Evolutionary conservation across 2,113 vertebrate genomes (phyloP).

Genomic region (Calypte anna): DNA sequence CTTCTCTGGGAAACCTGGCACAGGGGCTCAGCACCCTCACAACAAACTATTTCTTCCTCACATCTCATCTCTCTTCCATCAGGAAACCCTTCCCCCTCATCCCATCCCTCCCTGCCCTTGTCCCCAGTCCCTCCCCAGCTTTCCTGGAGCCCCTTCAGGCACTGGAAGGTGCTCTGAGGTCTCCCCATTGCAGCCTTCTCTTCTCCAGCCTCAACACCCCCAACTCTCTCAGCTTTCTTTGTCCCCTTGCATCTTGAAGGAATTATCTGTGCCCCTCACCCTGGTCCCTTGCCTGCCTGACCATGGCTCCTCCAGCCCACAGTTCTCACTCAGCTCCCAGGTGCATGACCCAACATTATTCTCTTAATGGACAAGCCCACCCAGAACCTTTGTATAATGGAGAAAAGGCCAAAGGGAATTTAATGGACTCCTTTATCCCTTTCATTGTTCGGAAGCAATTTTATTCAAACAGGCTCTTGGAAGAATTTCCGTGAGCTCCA

Average conservation of each 20-base stretch:
- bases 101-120: too few species aligned
- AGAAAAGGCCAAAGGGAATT: not conserved
- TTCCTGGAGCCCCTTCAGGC: too few species aligned
- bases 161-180: too few species aligned
- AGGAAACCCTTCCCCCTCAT: too few species aligned
- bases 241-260: rapidly evolving
- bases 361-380: not conserved
- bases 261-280: rapidly evolving
- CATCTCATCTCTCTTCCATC: too few species aligned
- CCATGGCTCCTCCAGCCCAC: rapidly evolving
- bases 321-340: not conserved
- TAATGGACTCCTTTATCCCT: not conserved
- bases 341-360: not conserved
- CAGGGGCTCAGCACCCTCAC: too few species aligned
- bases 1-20: too few species aligned
- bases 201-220: too few species aligned
- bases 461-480: not conserved
- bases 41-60: too few species aligned
- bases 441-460: slow-evolving; percentile 1
- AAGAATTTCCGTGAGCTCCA: not conserved
- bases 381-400: not conserved
- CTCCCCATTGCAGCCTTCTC: too few species aligned
- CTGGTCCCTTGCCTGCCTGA: not conserved
- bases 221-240: too few species aligned
- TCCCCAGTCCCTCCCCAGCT: too few species aligned